Percentiles rank a stretch among this genome's conserved stretches.
Evolutionary conservation across 2,113 vertebrate genomes (phyloP).

Genomic region (Noturus placidus): DNA sequence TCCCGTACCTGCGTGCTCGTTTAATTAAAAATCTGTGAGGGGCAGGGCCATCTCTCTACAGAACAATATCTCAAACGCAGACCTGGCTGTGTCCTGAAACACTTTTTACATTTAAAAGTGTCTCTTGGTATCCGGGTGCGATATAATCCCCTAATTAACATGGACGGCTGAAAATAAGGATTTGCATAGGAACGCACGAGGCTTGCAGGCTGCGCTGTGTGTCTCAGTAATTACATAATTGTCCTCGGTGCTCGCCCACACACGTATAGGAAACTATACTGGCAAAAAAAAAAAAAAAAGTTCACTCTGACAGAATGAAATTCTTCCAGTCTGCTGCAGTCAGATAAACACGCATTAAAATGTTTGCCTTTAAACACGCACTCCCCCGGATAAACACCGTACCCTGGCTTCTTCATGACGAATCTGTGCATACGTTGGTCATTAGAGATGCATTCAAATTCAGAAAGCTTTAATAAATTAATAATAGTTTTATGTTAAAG

Average conservation of each 20-base stretch:
- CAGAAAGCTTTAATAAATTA: neutral
- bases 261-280: conserved; percentile 15
- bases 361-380: neutral
- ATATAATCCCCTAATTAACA: conserved; percentile 56
- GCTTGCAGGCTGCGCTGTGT: conserved; percentile 28
- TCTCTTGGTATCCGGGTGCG: conserved; percentile 6
- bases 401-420: neutral
- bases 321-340: conserved; percentile 20
- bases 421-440: neutral
- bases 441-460: neutral
- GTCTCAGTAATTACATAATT: conserved; percentile 50
- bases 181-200: conserved; percentile 30
- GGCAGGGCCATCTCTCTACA: neutral
- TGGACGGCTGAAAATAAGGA: conserved; percentile 46
- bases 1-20: conserved; percentile 33
- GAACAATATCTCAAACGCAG: neutral
- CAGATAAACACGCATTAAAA: conserved; percentile 28
- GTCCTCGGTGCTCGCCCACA: conserved; percentile 36
- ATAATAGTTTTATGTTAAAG: too few species aligned
- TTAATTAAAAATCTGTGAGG: conserved; percentile 49
- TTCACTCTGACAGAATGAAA: neutral
- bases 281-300: neutral
- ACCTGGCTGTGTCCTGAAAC: conserved; percentile 9
- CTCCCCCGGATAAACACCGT: neutral
- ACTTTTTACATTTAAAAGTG: conserved; percentile 39